These are phyloP conservation scores for Perizoma affinitatum DNA, from an alignment of 2,888 invertebrate species.

Conservation along the genomic window DNA sequence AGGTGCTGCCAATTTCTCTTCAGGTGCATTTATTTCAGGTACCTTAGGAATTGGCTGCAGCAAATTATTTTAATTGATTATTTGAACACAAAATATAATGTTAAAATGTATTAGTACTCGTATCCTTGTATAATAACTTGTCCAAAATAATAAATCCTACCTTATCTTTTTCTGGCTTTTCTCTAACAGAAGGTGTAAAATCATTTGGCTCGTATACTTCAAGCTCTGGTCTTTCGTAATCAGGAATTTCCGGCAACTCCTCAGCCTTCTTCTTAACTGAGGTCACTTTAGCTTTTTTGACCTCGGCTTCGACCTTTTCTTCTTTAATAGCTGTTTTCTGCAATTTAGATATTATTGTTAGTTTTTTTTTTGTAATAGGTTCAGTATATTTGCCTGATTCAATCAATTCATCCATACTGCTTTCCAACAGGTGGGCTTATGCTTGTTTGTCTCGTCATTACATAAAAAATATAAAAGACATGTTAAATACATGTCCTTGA, in stretches of 20 bases:
- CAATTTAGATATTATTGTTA: not conserved
- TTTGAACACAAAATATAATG: not conserved
- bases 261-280: constrained; percentile 82
- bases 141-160: constrained; percentile 28
- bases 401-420: too few relatives aligned
- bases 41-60: constrained; percentile 70
- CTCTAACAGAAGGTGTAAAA: constrained; percentile 77
- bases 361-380: too few relatives aligned
- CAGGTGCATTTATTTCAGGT: constrained; percentile 89
- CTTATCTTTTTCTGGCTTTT: constrained; percentile 75
- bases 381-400: constrained; percentile 1
- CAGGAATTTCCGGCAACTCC: constrained; percentile 86
- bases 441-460: too few relatives aligned
- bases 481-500: too few relatives aligned
- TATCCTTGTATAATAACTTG: too few relatives aligned
- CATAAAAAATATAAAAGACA: too few relatives aligned
- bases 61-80: constrained; percentile 18
- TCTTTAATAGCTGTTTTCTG: constrained; percentile 80
- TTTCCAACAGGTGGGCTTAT: too few relatives aligned
- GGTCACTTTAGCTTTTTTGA: constrained; percentile 75
- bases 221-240: constrained; percentile 90
- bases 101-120: not conserved
- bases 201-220: constrained; percentile 87
- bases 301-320: constrained; percentile 74
- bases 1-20: constrained; percentile 85